These are phyloP conservation scores for Oryzaephilus surinamensis DNA, from an alignment of 1,140 invertebrate genomes.

Conservation along the genomic window DNA sequence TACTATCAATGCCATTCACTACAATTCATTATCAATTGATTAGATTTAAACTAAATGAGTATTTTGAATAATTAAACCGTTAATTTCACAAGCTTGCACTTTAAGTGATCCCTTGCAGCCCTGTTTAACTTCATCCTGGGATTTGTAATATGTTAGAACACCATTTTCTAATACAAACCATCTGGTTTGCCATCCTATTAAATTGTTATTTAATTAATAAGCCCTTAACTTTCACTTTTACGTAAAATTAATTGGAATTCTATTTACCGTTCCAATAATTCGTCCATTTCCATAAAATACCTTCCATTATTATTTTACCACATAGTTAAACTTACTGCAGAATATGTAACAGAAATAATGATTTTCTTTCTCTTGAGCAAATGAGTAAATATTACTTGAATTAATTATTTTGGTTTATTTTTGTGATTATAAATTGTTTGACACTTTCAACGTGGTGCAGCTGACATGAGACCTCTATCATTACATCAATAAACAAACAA, in stretches of 20 bases:
- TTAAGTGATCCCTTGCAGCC: conserved; percentile 77
- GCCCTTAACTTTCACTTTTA: neutral
- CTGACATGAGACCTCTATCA: no score
- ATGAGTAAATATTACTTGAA: no score
- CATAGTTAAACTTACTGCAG: no score
- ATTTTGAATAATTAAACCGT: conserved; percentile 49
- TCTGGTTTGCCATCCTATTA: conserved; percentile 70
- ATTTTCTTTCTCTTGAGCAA: no score
- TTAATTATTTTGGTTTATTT: no score
- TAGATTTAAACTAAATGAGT: neutral
- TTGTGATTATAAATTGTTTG: no score
- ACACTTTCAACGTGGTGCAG: no score
- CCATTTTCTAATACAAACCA: conserved; percentile 78
- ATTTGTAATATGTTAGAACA: conserved; percentile 71
- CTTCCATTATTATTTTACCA: conserved; percentile 50
- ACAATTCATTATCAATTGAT: conserved; percentile 25
- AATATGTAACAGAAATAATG: no score
- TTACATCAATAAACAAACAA: no score
- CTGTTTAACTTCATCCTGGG: conserved; percentile 70
- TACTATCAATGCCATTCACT: conserved; percentile 62
- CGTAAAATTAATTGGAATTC: conserved; percentile 7
- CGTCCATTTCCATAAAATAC: conserved; percentile 70
- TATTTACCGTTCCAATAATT: conserved; percentile 68
- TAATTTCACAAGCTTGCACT: conserved; percentile 72
- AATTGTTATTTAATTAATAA: conserved; percentile 14